phyloP scores from a whole-genome alignment of 2,113 vertebrate genomes.

The Hylia prasina region DNA sequence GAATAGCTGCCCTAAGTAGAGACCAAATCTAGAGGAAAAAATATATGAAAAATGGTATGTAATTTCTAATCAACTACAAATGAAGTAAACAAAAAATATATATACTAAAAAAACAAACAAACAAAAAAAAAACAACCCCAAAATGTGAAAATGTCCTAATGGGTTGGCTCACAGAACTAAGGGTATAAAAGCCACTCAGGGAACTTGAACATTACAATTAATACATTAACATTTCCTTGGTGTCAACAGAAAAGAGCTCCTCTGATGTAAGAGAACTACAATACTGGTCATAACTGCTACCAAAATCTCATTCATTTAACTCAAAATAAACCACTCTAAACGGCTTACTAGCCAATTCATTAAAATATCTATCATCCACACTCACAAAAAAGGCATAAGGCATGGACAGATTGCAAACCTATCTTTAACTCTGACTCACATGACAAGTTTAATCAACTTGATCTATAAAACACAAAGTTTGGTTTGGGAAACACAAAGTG shows the following conservation, averaged over 20 bases:
- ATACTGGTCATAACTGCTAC: neutral
- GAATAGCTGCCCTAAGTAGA: neutral
- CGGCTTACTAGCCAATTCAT: neutral
- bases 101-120: neutral
- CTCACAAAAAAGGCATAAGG: neutral
- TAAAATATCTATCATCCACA: neutral
- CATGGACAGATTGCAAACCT: neutral
- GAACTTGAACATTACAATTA: neutral
- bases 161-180: neutral
- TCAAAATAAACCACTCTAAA: neutral
- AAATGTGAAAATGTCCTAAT: neutral
- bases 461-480: neutral
- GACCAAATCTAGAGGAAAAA: neutral
- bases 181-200: neutral
- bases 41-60: neutral
- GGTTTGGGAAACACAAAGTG: neutral
- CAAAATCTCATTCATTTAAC: neutral
- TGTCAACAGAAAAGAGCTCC: neutral
- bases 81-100: neutral
- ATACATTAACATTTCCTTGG: neutral
- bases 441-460: neutral
- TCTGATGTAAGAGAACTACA: neutral
- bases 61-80: neutral
- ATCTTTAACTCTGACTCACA: neutral
- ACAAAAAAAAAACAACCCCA: no score